Evolutionary conservation across 1,140 invertebrate species (phyloP).

Genomic region (Prorops nasuta): DNA sequence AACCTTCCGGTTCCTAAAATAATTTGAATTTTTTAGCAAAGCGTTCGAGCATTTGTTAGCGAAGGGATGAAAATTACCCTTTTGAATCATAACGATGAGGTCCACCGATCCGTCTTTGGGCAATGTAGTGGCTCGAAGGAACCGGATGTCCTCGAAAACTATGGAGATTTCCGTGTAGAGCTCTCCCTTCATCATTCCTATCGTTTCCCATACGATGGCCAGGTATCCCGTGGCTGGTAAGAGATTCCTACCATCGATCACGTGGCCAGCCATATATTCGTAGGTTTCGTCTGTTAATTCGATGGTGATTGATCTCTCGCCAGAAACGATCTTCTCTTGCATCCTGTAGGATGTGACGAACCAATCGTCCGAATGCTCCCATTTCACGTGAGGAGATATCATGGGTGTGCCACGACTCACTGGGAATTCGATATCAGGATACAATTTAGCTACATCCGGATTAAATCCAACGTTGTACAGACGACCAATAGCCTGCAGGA

Average conservation of each 20-base stretch:
- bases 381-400: constrained; percentile 68
- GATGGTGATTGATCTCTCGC: constrained; percentile 63
- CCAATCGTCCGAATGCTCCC: constrained; percentile 87
- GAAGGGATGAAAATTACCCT: constrained; percentile 44
- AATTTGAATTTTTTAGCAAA: background rate
- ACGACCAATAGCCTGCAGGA: constrained; percentile 72
- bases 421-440: constrained; percentile 66
- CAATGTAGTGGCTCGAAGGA: constrained; percentile 80
- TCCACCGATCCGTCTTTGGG: constrained; percentile 68
- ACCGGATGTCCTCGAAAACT: constrained; percentile 83
- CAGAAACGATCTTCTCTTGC: constrained; percentile 64
- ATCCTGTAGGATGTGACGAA: constrained; percentile 63
- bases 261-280: constrained; percentile 79
- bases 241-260: constrained; percentile 83
- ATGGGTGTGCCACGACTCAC: constrained; percentile 73
- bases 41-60: background rate
- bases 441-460: constrained; percentile 62
- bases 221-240: constrained; percentile 89
- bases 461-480: constrained; percentile 67
- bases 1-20: constrained; percentile 45
- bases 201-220: constrained; percentile 82
- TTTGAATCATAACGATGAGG: constrained; percentile 80
- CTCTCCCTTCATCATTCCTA: constrained; percentile 74
- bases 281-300: constrained; percentile 68
- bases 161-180: constrained; percentile 74